Evolutionary conservation across 2,888 invertebrate genomes (phyloP), one percentile per base, ranked within the genome.

Genomic region (Philaethria dido): DNA sequence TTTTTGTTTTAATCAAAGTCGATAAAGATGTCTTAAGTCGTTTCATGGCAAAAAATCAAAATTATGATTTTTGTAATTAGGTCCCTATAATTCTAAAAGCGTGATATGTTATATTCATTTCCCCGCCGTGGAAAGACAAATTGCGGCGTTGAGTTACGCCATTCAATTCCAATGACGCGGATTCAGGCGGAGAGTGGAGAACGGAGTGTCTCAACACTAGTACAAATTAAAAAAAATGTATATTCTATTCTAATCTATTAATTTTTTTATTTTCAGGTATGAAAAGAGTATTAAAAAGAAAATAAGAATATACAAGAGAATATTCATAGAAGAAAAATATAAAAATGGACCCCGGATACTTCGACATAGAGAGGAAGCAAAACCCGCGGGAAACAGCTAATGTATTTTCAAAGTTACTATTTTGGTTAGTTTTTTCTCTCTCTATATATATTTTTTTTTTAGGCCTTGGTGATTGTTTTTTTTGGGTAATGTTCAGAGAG

Each of bases 371-470:
- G 70, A 83, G 93, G 75, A 84, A 93, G 77, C 82, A 88, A 75
- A 95, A 96, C 86, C 96, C 96, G 2, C 90, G 94, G 71, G 94
- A 94, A 77, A 93, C 78, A 4, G 95, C 96, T 3, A 95, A 94
- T 81, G 74, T 92, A 20, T 75, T 96, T 25, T 95, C 96, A 3
- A 92, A 94, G 72, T 84, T 94, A 76, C 94, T 94, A 68, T 96
- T 94, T 83, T 94, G 95, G 96, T 16, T 52, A 33, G 3, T 33
- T 8, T 33, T 33, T 33, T 33, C 13, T 39, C 3, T 29, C 3
- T 39, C 0, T 13, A 2, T 39, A 13, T 39, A 39, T 39, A 13
- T 39, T 39, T 39, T 13, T 39, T 13, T 39, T 3, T 39, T 39
- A 39, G 1, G 39, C 8, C 33, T 1, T 33, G 8, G 33, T 8